Base-by-base conservation (phyloP, 1,140 invertebrate genomes). In the Heliconius hewitsoni region DNA sequence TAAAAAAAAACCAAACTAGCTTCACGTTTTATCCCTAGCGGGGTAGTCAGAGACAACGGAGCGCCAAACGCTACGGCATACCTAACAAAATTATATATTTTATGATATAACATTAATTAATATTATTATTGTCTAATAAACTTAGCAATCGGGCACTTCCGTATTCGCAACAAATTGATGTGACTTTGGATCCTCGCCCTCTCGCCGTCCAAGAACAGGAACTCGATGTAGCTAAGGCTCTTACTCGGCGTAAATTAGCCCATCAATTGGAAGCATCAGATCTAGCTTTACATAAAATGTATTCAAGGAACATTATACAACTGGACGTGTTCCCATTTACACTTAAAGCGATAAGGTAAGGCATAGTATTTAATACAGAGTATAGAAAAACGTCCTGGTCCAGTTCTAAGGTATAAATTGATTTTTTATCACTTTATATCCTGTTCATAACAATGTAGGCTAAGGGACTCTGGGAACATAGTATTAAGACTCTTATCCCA, bases 241-340 rank as follows among this genome's bases (percentile, higher is more conserved):
- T 96, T 42, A 95, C 97, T 8, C 92, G 93, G 2, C 91, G 94
- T 71, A 96, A 96, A 87, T 77, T 95, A 11, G 94, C 94, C 0
- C 93, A 94, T 78, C 93, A 93, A 46, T 86, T 95, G 0, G 92
- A 93, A 72, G 92, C 92, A 83, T 97, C 96, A 30, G 95, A 96
- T 81, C 86, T 98, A 9, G 95, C 94, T 16, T 93, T 97, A 27
- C 89, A 96, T 34, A 98, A 98, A 91, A 93, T 98, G 60, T 94
- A 96, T 82, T 92, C 96, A 23, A 95, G 96, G 84, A 97, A 97
- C 82, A 95, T 97, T n/a, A 92, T 96, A 83, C 95, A 96, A 18
- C 88, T 97, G 11, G 96, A 96, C 76, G 95, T 96, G 19, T 95
- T 96, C 77, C 96, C 96, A 27, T 96, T 97, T 82, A 95, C 92